These are phyloP conservation scores for Drosophila dives DNA, from an alignment of 2,888 invertebrate species.

Conservation along the genomic window DNA sequence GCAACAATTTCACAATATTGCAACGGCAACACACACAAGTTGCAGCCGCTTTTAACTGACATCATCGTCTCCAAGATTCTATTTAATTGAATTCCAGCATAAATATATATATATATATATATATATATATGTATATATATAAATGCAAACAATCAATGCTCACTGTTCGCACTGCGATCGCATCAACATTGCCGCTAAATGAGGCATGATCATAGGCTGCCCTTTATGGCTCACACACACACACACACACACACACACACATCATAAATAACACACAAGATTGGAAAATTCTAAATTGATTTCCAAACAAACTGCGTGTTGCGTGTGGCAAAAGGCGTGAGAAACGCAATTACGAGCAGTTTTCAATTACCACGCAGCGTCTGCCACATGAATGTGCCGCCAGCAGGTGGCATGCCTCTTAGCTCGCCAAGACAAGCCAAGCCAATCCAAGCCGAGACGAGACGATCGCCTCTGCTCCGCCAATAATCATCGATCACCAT, in stretches of 20 bases:
- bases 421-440: not conserved
- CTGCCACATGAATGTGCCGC: constrained; percentile 10
- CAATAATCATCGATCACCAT: constrained; percentile 36
- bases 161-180: constrained; percentile 47
- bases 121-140: too few relatives aligned
- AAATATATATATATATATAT: constrained; percentile 44
- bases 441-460: not conserved
- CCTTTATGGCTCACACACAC: constrained; percentile 3
- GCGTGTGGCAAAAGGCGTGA: constrained; percentile 67
- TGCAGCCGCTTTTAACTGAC: constrained; percentile 37
- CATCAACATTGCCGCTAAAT: constrained; percentile 46
- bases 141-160: constrained; percentile 52
- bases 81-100: constrained; percentile 39
- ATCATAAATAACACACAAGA: constrained; percentile 30
- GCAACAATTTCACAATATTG: constrained; percentile 34
- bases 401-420: constrained; percentile 48
- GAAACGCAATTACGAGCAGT: constrained; percentile 63
- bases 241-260: constrained; percentile 8
- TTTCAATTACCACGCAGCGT: constrained; percentile 41
- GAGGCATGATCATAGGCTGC: constrained; percentile 49
- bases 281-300: constrained; percentile 49
- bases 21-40: not conserved
- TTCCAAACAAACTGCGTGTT: constrained; percentile 54
- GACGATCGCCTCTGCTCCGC: too few relatives aligned
- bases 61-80: constrained; percentile 45